phyloP scores from a whole-genome alignment of 2,797 vertebrate species.

The Adelosebastes latens region DNA sequence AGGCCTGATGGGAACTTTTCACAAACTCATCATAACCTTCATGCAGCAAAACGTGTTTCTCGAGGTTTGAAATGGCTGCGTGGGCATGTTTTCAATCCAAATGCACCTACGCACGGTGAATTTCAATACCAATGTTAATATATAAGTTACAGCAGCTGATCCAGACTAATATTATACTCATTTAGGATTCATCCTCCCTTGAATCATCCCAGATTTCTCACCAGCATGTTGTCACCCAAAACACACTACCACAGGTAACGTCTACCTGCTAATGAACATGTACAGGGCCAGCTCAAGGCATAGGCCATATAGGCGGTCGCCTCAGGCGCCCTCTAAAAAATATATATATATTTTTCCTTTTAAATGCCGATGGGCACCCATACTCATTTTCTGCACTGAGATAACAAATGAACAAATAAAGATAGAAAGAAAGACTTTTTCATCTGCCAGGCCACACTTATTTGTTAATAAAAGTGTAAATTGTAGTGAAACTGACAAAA shows the following conservation, averaged over 20 bases:
- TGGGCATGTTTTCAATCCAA: background rate
- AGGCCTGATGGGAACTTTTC: constrained; percentile 18
- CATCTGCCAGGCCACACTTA: background rate
- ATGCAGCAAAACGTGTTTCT: background rate
- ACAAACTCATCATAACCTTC: background rate
- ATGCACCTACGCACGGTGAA: background rate
- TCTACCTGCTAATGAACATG: background rate
- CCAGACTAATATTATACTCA: background rate
- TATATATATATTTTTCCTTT: background rate
- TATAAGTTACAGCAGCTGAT: background rate
- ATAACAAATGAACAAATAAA: too few species aligned
- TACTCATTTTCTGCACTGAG: background rate
- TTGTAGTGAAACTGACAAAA: background rate
- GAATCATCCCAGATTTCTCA: background rate
- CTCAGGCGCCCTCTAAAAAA: background rate
- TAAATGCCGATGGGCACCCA: background rate
- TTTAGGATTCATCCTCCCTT: background rate
- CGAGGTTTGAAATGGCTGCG: background rate
- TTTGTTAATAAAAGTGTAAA: background rate
- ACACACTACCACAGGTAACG: background rate
- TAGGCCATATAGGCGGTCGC: background rate
- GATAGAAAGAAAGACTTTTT: background rate
- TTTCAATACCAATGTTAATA: background rate
- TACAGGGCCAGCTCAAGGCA: background rate
- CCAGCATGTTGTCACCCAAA: background rate